A percentile compares a stretch with the other conserved stretches of the same genome.
Conservation (phyloP, 2,888 invertebrate species). For the Iselma pallidipennis region DNA sequence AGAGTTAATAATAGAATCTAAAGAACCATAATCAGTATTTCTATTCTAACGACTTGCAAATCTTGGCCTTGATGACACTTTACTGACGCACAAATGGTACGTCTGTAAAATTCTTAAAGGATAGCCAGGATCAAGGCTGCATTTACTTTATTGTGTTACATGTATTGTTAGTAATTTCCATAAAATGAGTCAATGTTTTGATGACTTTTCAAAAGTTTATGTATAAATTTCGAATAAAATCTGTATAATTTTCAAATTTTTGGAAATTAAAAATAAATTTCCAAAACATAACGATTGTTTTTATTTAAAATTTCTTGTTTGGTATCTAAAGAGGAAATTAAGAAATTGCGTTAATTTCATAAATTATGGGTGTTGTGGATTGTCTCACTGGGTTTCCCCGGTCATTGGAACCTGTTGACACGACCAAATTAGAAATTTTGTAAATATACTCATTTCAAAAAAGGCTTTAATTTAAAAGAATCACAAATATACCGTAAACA, state of each 20-base stretch:
- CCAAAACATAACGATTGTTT: too few relatives aligned
- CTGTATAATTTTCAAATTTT: too few relatives aligned
- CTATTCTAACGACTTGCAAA: neutral
- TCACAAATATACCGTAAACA: neutral
- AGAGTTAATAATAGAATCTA: too few relatives aligned
- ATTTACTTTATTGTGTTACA: too few relatives aligned
- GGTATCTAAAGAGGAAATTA: neutral
- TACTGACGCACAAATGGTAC: neutral
- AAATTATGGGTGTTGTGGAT: conserved; percentile 6
- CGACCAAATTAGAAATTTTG: neutral
- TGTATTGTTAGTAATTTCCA: neutral
- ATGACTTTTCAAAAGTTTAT: too few relatives aligned
- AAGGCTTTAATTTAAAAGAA: too few relatives aligned
- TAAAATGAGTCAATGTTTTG: too few relatives aligned
- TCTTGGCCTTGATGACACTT: neutral
- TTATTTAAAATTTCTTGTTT: too few relatives aligned
- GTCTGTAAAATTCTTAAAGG: neutral
- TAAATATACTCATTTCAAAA: too few relatives aligned
- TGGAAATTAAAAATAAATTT: too few relatives aligned
- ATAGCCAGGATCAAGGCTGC: too few relatives aligned
- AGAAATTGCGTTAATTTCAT: conserved; percentile 12
- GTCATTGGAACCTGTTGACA: conserved; percentile 2
- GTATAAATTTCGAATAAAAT: too few relatives aligned
- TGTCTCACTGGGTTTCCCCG: conserved; percentile 22
- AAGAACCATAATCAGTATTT: neutral